These are phyloP conservation scores for Paragorgia papillata DNA, from an alignment of 92 coral and sea anemone genomes.

Conservation along the genomic window DNA sequence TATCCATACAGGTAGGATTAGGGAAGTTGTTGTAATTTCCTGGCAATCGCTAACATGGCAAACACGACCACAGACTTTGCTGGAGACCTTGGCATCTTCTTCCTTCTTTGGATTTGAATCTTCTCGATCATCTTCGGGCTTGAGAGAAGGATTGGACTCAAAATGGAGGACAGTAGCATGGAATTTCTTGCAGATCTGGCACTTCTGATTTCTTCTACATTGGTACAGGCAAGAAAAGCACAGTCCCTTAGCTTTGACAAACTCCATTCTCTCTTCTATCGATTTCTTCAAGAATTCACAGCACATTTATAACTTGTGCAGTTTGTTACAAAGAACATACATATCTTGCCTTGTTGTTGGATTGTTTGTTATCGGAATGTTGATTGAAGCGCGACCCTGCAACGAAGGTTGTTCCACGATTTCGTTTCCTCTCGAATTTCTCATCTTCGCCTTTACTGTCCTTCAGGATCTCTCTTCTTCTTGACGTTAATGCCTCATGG, in stretches of 20 bases:
- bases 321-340: conserved; percentile 27
- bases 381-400: not conserved
- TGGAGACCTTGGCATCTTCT: conserved; percentile 13
- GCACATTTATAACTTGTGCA: conserved; percentile 46
- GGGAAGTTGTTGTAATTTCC: conserved; percentile 53
- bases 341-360: not conserved
- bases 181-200: conserved; percentile 60
- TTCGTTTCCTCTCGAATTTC: not conserved
- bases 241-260: conserved; percentile 51
- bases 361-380: not conserved
- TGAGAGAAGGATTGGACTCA: not conserved
- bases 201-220: conserved; percentile 47
- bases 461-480: conserved; percentile 49
- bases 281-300: conserved; percentile 51
- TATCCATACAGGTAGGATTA: conserved; percentile 64
- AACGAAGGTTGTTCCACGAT: not conserved
- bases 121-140: not conserved
- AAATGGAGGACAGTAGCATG: conserved; percentile 67
- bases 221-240: conserved; percentile 57
- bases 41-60: conserved; percentile 53
- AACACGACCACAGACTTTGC: conserved; percentile 53
- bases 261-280: conserved; percentile 48
- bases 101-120: not conserved
- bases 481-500: conserved; percentile 52
- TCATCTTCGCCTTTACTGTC: conserved; percentile 33